These are phyloP conservation scores for Pterostichus madidus DNA, from an alignment of 2,888 invertebrate species.

Conservation along the genomic window DNA sequence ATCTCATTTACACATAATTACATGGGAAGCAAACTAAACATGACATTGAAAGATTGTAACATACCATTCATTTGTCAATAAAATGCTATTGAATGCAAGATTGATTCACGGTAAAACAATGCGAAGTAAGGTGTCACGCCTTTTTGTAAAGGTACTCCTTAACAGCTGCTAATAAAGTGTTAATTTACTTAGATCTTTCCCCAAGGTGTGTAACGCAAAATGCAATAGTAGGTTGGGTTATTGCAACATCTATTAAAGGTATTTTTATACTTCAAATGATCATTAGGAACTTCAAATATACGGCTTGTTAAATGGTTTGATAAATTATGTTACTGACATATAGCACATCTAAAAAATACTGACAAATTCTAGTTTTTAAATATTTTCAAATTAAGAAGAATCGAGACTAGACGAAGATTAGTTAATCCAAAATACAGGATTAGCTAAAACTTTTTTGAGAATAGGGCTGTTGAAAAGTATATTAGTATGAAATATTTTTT, in stretches of 20 bases:
- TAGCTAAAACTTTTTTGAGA: too few relatives aligned
- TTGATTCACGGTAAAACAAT: slow-evolving; percentile 17
- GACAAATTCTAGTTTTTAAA: too few relatives aligned
- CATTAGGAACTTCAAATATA: too few relatives aligned
- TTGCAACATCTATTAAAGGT: slow-evolving; percentile 6
- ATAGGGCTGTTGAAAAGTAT: too few relatives aligned
- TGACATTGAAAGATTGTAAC: slow-evolving; percentile 3
- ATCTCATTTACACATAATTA: slow-evolving; percentile 1
- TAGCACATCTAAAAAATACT: too few relatives aligned
- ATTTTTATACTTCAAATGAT: slow-evolving; percentile 3
- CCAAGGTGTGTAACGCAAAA: background rate
- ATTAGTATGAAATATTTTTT: too few relatives aligned
- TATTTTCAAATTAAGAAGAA: too few relatives aligned
- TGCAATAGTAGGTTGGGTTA: background rate
- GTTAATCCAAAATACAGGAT: too few relatives aligned
- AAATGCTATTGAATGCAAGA: background rate
- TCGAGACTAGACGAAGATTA: too few relatives aligned
- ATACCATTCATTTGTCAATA: background rate
- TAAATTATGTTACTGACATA: too few relatives aligned
- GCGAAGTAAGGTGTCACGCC: background rate
- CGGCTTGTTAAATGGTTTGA: too few relatives aligned
- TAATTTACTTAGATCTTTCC: slow-evolving; percentile 14
- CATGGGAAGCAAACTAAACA: background rate
- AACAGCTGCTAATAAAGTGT: slow-evolving; percentile 30
- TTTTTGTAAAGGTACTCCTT: slow-evolving; percentile 26